Evolutionary conservation across 2,113 vertebrate species (phyloP), one percentile per base, ranked within the genome.

Genomic region (Tonatia bakeri): DNA sequence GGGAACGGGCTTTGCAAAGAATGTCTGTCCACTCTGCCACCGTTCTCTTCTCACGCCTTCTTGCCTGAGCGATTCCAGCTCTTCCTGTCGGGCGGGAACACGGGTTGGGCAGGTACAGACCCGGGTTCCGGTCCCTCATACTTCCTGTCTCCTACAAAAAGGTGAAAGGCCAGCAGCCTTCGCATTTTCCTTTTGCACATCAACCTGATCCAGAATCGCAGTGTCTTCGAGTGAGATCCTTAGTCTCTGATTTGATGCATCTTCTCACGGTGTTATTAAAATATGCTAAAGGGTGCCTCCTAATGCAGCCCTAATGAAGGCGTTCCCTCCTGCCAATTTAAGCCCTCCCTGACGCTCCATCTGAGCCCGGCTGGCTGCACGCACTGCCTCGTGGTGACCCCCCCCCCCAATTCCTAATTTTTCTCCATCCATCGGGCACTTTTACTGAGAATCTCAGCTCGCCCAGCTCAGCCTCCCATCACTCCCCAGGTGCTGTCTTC

Each of bases 51-150:
- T 16, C 65, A 20, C 13, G 20, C 28, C 19, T 89, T 56, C 79
- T 38, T 43, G 1, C 33, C 1, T 6, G 11, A 84, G 16, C 26
- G 31, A 13, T 26, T 22, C 12, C 40, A 52, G 54, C 19, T 40
- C 72, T 86, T 28, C 14, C 4, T 12, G 1, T 0, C 24, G 22
- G 14, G 14, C 0, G 17, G 19, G 1, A 45, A 16, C 11, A 73
- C n/a, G 3, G 0, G 1, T 8, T 2, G 12, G 12, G 59, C 5
- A 16, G 17, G 38, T 5, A n/a, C 0, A 5, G 22, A 50, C 0
- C 16, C 11, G 64, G 45, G 5, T 12, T 2, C 36, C 65, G 33
- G 31, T 28, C 43, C 11, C 24, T 56, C n/a, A 56, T 56, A 54
- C 45, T 73, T 17, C 65, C 20, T n/a, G 9, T 20, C 11, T 50